Base-by-base conservation (phyloP, 1,140 invertebrate genomes). In the Eueides isabella region DNA sequence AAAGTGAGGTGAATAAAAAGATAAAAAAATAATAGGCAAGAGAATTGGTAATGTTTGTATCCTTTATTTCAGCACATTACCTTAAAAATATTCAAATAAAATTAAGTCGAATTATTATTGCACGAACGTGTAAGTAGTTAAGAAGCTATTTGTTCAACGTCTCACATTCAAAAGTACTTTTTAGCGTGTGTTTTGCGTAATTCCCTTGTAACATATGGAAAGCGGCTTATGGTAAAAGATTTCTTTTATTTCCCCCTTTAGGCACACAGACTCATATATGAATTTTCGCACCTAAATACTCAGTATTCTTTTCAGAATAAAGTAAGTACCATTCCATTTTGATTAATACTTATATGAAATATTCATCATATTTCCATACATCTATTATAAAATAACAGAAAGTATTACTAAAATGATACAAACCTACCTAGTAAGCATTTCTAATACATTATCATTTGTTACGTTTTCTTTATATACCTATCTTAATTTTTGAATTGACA, bases 191-290 rank as follows among this genome's bases (percentile, higher is more conserved):
- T 68, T 65, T 72, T 65, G 29, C 19, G 72, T 65, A 64, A 74
- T 74, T 61, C 62, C 41, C 28, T 48, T 74, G 67, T 74, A 74
- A 74, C 55, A 62, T 62, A 48, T 38, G 61, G 65, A 69, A 74
- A 64, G 72, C 55, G 19, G 65, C 72, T 74, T 69, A 69, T 35
- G 67, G 35, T 64, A 31, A 68, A 67, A 38, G n/a, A 69, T 66
- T 74, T 67, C 67, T 69, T 38, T 69, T 65, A 69, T 65, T 74
- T 65, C 68, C 41, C 1, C 28, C 9, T 62, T 30, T 30, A 9
- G 9, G 48, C n/a, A 55, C 19, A 23, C 3, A 55, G 48, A 2
- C n/a, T 16, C 11, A 19, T 55, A 7, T 55, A 9, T 0, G 9
- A 55, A 26, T 26, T 55, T 55, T 3, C 26, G 5, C 7, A 23